phyloP scores from a whole-genome alignment of 2,888 invertebrate species.

The Andrena haemorrhoa region DNA sequence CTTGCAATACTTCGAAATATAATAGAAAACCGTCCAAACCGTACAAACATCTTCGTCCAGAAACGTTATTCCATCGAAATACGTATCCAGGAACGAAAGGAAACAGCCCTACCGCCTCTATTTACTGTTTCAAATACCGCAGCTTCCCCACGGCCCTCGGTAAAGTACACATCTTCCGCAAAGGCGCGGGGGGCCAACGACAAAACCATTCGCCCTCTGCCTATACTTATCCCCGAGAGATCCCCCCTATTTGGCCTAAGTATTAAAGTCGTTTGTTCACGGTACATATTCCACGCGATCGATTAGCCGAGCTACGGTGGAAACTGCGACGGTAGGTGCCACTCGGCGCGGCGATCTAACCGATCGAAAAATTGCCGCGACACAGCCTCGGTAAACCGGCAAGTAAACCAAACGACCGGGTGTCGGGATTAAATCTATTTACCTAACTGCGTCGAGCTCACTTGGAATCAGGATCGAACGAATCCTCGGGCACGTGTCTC shows the following conservation, averaged over 20 bases:
- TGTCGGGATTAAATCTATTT: slow-evolving; percentile 37
- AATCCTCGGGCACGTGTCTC: not conserved
- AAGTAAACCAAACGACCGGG: slow-evolving; percentile 2
- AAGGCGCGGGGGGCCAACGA: not conserved
- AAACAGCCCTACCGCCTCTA: not conserved
- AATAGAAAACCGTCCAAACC: not conserved
- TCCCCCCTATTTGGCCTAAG: slow-evolving; percentile 2
- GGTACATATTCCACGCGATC: not conserved
- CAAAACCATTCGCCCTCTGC: not conserved
- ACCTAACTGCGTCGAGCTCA: slow-evolving; percentile 13
- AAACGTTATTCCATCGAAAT: not conserved
- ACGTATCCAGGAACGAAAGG: not conserved
- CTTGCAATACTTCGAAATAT: not conserved
- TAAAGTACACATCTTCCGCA: slow-evolving; percentile 3
- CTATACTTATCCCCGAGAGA: not conserved
- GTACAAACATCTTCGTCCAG: not conserved
- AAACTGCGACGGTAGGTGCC: not conserved
- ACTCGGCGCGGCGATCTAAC: not conserved
- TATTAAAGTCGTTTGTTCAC: slow-evolving; percentile 24
- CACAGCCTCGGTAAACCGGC: slow-evolving; percentile 20
- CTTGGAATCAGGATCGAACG: slow-evolving; percentile 8
- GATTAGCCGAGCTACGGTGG: not conserved
- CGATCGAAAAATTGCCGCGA: slow-evolving; percentile 15
- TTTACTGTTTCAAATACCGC: slow-evolving; percentile 14
- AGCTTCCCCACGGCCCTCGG: not conserved